A percentile compares a stretch with the other conserved stretches of the same genome.
phyloP scores from a whole-genome alignment of 2,888 invertebrate species.

The Coronaproctus castanopsis region DNA sequence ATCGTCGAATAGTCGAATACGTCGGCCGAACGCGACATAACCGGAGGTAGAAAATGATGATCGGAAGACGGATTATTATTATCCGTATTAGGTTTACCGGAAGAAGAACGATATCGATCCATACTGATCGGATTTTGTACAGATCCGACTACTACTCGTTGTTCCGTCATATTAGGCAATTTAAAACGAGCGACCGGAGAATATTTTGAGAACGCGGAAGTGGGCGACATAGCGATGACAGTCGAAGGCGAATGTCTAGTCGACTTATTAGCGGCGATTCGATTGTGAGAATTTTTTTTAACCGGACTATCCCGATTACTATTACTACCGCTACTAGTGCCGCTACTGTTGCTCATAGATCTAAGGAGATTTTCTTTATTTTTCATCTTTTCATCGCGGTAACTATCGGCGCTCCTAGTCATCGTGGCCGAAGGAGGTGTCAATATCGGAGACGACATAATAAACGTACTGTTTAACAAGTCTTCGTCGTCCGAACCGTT shows the following conservation, averaged over 20 bases:
- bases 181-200: slow-evolving; percentile 9
- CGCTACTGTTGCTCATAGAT: no score
- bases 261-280: neutral
- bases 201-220: slow-evolving; percentile 26
- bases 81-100: neutral
- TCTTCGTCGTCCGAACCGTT: slow-evolving; percentile 10
- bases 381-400: neutral
- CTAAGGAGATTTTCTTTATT: no score
- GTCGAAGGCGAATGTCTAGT: no score
- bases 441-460: slow-evolving; percentile 17
- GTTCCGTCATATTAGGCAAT: slow-evolving; percentile 3
- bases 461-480: slow-evolving; percentile 5
- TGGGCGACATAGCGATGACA: slow-evolving; percentile 23
- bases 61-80: neutral
- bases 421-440: neutral
- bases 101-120: neutral
- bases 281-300: slow-evolving; percentile 7
- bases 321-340: no score
- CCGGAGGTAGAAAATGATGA: neutral
- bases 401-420: neutral
- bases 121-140: slow-evolving; percentile 1
- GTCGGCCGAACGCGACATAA: neutral
- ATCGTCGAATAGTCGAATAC: neutral
- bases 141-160: neutral
- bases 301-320: slow-evolving; percentile 23